These are phyloP conservation scores for Mystacides longicornis DNA, from an alignment of 2,888 invertebrate species.

Conservation along the genomic window DNA sequence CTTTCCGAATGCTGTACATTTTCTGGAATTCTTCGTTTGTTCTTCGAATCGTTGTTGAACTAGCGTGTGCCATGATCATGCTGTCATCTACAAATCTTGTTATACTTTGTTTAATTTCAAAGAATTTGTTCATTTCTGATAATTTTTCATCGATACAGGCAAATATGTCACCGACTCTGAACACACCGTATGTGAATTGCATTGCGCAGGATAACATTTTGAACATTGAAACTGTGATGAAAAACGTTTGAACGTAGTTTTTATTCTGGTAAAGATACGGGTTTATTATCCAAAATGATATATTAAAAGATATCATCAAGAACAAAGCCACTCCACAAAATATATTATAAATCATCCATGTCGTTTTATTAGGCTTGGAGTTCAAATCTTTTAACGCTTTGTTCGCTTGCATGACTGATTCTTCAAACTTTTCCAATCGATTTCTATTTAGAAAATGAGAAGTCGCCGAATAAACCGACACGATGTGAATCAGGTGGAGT, in stretches of 20 bases:
- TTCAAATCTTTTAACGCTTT: neutral
- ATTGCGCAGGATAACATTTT: neutral
- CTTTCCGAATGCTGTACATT: neutral
- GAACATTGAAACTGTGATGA: neutral
- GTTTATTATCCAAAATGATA: neutral
- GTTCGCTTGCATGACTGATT: neutral
- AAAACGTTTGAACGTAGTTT: no score
- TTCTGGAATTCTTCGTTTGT: no score
- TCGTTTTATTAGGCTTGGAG: neutral
- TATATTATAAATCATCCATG: neutral
- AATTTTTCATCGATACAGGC: neutral
- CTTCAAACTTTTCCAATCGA: neutral
- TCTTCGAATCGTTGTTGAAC: no score
- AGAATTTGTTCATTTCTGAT: neutral
- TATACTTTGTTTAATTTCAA: neutral
- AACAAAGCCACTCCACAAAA: neutral
- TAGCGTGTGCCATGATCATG: neutral
- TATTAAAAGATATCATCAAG: neutral
- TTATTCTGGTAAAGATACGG: neutral
- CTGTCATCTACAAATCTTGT: neutral
- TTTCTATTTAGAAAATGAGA: conserved; percentile 2
- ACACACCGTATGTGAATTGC: neutral
- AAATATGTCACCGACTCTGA: neutral
- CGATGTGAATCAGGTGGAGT: neutral
- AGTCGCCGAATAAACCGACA: neutral